These are phyloP conservation scores for Egretta garzetta DNA, from an alignment of 2,113 vertebrate genomes.

Conservation along the genomic window DNA sequence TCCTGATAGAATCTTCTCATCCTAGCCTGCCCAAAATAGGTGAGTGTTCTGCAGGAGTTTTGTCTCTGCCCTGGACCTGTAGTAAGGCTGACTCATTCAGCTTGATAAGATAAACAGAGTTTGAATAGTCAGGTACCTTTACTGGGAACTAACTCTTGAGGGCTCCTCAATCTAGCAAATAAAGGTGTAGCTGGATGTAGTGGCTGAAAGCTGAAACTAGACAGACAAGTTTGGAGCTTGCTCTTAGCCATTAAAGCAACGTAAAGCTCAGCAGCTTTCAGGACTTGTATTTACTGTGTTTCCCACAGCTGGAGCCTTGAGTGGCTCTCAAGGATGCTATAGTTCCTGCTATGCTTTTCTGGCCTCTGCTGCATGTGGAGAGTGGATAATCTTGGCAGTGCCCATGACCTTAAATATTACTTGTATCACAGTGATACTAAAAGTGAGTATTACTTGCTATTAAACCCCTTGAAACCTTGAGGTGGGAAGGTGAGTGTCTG, in stretches of 20 bases:
- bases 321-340: not conserved
- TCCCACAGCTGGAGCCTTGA: not conserved
- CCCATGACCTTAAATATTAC: not conserved
- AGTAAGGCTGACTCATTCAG: slow-evolving; percentile 50
- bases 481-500: not conserved
- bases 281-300: not conserved
- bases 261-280: not conserved
- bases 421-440: not conserved
- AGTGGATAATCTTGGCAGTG: not conserved
- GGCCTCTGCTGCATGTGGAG: not conserved
- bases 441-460: not conserved
- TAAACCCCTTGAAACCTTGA: not conserved
- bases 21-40: not conserved
- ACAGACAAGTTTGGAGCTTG: slow-evolving; percentile 13
- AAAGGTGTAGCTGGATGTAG: slow-evolving; percentile 60
- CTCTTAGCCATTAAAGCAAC: not conserved
- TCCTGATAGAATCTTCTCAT: not conserved
- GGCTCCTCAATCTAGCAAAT: slow-evolving; percentile 47
- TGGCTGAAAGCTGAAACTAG: slow-evolving; percentile 48
- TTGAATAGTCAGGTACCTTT: not conserved
- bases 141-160: slow-evolving; percentile 49
- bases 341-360: not conserved
- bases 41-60: not conserved
- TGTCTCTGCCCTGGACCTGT: not conserved
- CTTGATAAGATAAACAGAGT: slow-evolving; percentile 47